Evolutionary conservation across 2,113 vertebrate species (phyloP).

Genomic region (Eretmochelys imbricata): DNA sequence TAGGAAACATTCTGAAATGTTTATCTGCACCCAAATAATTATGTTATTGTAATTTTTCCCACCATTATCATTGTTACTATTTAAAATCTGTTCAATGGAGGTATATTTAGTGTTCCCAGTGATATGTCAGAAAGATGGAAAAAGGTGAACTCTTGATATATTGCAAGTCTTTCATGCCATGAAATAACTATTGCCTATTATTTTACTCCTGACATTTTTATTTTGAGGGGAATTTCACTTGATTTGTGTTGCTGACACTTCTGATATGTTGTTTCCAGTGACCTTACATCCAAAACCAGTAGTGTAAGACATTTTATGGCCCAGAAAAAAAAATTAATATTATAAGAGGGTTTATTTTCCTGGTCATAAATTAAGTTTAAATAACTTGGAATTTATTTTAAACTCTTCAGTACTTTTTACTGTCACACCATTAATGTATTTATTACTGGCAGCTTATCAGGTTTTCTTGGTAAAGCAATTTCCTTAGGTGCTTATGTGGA

Average conservation of each 20-base stretch:
- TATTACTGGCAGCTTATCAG: constrained; percentile 73
- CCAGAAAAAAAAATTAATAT: constrained; percentile 84
- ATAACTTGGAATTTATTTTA: constrained; percentile 85
- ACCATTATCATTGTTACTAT: constrained; percentile 58
- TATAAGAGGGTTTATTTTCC: constrained; percentile 83
- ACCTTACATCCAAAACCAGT: constrained; percentile 86
- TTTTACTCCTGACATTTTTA: constrained; percentile 86
- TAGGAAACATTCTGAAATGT: constrained; percentile 38
- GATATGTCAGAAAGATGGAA: constrained; percentile 79
- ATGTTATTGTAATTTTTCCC: constrained; percentile 32
- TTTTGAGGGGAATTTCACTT: constrained; percentile 85
- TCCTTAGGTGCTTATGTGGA: constrained; percentile 17
- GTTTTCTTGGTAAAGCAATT: constrained; percentile 54
- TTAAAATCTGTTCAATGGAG: constrained; percentile 76
- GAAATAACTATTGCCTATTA: constrained; percentile 87
- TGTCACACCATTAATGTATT: constrained; percentile 79
- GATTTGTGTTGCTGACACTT: constrained; percentile 84
- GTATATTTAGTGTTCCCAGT: constrained; percentile 73
- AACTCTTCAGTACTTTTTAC: constrained; percentile 86
- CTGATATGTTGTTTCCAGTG: constrained; percentile 86
- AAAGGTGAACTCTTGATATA: constrained; percentile 85
- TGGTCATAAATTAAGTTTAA: constrained; percentile 86
- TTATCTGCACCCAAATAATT: constrained; percentile 44
- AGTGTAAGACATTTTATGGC: constrained; percentile 84
- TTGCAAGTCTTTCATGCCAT: constrained; percentile 80